Percentiles rank a stretch among this genome's conserved stretches.
These are phyloP conservation scores for Apostichopus japonicus DNA, from an alignment of 35 echinoderm and acorn worm species.

Conservation along the genomic window DNA sequence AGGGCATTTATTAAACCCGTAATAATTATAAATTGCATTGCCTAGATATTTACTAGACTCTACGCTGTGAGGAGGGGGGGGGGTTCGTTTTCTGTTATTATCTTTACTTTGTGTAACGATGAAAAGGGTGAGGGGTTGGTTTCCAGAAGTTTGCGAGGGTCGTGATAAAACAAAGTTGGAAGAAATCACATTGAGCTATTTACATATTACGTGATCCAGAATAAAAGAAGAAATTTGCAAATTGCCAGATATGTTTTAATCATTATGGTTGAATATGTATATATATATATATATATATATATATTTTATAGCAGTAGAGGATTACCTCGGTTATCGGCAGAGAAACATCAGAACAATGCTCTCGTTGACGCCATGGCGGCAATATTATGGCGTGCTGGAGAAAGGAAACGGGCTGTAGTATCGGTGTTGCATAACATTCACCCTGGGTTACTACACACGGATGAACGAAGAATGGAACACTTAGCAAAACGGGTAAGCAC, in stretches of 20 bases:
- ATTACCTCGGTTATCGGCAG: conserved; percentile 1
- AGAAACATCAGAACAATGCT: conserved; percentile 21
- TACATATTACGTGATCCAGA: neutral
- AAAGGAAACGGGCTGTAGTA: conserved; percentile 21
- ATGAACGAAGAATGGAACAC: conserved; percentile 42
- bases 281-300: neutral
- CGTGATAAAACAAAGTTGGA: too few species aligned
- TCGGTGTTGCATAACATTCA: neutral
- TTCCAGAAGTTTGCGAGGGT: too few species aligned
- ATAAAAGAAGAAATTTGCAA: too few species aligned
- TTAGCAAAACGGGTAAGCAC: conserved; percentile 5
- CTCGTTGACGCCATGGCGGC: conserved; percentile 7
- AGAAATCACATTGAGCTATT: too few species aligned
- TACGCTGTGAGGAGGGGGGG: neutral
- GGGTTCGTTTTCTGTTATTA: neutral
- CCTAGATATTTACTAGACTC: too few species aligned
- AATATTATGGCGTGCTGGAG: conserved; percentile 35
- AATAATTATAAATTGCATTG: too few species aligned
- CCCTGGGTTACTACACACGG: conserved; percentile 40
- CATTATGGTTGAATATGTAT: neutral
- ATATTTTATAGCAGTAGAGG: neutral
- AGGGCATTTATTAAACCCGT: too few species aligned
- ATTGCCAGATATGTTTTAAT: neutral
- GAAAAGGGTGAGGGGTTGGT: neutral
- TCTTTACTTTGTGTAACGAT: neutral